Evolutionary conservation across 2,888 invertebrate species (phyloP).

Genomic region (Lycia hirtaria): DNA sequence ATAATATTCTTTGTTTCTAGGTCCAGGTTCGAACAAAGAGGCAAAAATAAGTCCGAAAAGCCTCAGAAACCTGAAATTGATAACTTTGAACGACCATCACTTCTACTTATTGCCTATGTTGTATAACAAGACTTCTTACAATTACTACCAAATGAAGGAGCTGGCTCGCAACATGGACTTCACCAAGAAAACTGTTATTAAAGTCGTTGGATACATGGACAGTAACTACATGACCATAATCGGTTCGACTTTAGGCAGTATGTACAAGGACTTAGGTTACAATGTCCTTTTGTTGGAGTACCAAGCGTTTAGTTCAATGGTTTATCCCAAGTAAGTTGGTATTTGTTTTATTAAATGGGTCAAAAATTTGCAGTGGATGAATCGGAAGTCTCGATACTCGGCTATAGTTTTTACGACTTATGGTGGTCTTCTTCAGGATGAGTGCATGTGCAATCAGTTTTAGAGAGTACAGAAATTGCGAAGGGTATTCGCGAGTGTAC

Average conservation of each 20-base stretch:
- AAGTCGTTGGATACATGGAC: neutral
- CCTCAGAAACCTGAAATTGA: neutral
- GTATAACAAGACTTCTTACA: neutral
- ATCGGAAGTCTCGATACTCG: too few relatives aligned
- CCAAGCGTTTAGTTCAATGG: neutral
- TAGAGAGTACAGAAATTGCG: too few relatives aligned
- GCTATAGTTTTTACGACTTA: too few relatives aligned
- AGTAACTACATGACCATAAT: neutral
- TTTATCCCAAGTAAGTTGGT: neutral
- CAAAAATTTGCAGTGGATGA: too few relatives aligned
- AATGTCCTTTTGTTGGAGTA: slow-evolving; percentile 3
- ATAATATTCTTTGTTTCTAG: neutral
- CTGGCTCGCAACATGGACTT: neutral
- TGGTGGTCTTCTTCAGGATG: too few relatives aligned
- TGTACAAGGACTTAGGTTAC: neutral
- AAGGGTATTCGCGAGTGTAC: too few relatives aligned
- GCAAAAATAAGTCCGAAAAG: neutral
- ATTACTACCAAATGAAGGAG: slow-evolving; percentile 1
- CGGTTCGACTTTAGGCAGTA: neutral
- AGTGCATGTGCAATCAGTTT: too few relatives aligned
- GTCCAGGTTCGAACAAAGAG: slow-evolving; percentile 1
- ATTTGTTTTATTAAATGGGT: neutral
- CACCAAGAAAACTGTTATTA: neutral
- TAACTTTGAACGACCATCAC: neutral
- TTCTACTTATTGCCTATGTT: neutral